Percentiles rank a stretch among this genome's conserved stretches.
phyloP scores from a whole-genome alignment of 92 coral and sea anemone genomes.

The Meandrina meandrites region DNA sequence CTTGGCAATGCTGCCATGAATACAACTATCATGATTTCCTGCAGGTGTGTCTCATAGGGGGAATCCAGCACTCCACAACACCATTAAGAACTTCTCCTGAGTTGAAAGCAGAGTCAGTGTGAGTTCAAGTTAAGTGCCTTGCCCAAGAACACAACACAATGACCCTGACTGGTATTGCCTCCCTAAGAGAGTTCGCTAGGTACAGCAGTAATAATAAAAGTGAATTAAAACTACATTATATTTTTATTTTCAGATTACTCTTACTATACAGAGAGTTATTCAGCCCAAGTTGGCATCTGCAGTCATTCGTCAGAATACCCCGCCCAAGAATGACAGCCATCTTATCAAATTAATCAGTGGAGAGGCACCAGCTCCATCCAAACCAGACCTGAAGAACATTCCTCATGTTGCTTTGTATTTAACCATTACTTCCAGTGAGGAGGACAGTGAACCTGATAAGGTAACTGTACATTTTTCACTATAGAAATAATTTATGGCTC shows the following conservation, averaged over 20 bases:
- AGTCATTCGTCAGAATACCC: slow-evolving; percentile 56
- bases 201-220: too few species aligned
- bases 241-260: slow-evolving; percentile 69
- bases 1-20: too few species aligned
- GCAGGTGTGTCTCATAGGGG: too few species aligned
- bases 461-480: slow-evolving; percentile 11
- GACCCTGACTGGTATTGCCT: not conserved
- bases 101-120: too few species aligned
- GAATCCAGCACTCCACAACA: too few species aligned
- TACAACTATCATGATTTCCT: too few species aligned
- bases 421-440: slow-evolving; percentile 89
- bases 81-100: too few species aligned
- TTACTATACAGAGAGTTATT: slow-evolving; percentile 78
- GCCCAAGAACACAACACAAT: not conserved
- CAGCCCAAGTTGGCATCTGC: slow-evolving; percentile 58
- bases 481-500: too few species aligned
- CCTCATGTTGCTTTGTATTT: slow-evolving; percentile 90
- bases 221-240: not conserved
- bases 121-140: too few species aligned
- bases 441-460: slow-evolving; percentile 76
- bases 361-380: slow-evolving; percentile 49
- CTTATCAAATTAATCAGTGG: slow-evolving; percentile 93
- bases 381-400: slow-evolving; percentile 68
- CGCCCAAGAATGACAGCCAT: slow-evolving; percentile 84
- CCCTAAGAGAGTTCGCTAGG: too few species aligned